Evolutionary conservation across 2,797 vertebrate genomes (phyloP).

Genomic region (Lacerta viridis): DNA sequence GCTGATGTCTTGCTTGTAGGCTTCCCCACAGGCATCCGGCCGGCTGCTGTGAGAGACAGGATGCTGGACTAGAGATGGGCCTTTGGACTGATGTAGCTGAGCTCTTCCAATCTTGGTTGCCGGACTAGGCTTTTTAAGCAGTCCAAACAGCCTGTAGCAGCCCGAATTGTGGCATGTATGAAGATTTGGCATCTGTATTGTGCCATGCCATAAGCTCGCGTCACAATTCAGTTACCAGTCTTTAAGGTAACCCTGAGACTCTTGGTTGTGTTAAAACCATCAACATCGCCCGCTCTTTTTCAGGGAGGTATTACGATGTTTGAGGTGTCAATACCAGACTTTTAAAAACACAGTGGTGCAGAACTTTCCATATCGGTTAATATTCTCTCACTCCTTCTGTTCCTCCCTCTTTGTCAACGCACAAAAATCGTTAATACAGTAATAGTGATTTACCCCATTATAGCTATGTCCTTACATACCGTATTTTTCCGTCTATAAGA

Average conservation of each 20-base stretch:
- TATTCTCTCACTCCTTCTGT: background rate
- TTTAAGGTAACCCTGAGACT: background rate
- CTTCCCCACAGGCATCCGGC: no score
- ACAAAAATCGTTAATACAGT: background rate
- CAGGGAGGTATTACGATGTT: no score
- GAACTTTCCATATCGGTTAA: background rate
- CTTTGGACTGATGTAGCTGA: no score
- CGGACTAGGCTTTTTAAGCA: no score
- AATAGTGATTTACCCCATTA: no score
- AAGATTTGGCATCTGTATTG: background rate
- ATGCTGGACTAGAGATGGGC: no score
- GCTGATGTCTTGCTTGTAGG: no score
- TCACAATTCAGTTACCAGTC: background rate
- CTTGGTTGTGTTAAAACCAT: background rate
- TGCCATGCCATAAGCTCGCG: background rate
- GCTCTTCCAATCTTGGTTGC: no score
- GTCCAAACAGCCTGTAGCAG: background rate
- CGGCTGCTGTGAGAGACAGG: no score
- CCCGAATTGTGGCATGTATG: background rate
- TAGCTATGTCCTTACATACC: background rate
- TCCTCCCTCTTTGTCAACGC: background rate
- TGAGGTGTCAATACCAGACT: background rate
- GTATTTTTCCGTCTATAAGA: no score
- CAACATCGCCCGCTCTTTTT: background rate
- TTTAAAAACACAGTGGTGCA: background rate